Evolutionary conservation across 2,888 invertebrate species (phyloP).

Genomic region (Eupithecia centaureata): DNA sequence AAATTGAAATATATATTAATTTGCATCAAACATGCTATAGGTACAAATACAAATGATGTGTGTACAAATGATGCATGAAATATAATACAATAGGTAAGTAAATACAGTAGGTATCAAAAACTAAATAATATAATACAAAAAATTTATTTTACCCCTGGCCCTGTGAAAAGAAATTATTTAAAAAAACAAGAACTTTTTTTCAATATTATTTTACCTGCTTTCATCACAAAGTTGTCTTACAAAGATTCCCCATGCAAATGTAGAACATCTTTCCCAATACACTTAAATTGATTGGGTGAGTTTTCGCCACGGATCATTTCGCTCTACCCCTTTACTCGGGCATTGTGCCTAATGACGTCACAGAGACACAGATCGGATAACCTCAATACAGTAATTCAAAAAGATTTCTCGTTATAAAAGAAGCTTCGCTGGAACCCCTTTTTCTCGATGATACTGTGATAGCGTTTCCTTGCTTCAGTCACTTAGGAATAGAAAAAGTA

Average conservation of each 20-base stretch:
- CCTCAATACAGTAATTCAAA: conserved; percentile 62
- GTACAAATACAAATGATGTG: too few relatives aligned
- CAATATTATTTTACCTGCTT: not conserved
- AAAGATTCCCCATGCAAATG: not conserved
- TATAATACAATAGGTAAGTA: too few relatives aligned
- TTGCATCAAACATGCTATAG: too few relatives aligned
- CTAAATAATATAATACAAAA: too few relatives aligned
- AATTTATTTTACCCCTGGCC: too few relatives aligned
- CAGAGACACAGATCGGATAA: conserved; percentile 63
- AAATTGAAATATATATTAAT: too few relatives aligned
- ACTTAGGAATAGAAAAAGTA: conserved; percentile 50
- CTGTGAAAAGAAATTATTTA: too few relatives aligned
- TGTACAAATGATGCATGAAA: too few relatives aligned
- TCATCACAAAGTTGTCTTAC: not conserved
- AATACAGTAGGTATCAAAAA: too few relatives aligned
- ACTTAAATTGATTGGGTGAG: conserved; percentile 69
- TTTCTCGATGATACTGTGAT: conserved; percentile 33
- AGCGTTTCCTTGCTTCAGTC: conserved; percentile 7
- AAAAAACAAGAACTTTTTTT: not conserved
- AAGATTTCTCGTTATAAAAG: conserved; percentile 59
- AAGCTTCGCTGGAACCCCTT: conserved; percentile 57
- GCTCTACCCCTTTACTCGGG: conserved; percentile 45
- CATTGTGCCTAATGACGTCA: conserved; percentile 74
- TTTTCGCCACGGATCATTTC: conserved; percentile 75
- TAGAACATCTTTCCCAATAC: not conserved